These are phyloP conservation scores for Ecliptopera silaceata DNA, from an alignment of 2,888 invertebrate species.

Conservation along the genomic window DNA sequence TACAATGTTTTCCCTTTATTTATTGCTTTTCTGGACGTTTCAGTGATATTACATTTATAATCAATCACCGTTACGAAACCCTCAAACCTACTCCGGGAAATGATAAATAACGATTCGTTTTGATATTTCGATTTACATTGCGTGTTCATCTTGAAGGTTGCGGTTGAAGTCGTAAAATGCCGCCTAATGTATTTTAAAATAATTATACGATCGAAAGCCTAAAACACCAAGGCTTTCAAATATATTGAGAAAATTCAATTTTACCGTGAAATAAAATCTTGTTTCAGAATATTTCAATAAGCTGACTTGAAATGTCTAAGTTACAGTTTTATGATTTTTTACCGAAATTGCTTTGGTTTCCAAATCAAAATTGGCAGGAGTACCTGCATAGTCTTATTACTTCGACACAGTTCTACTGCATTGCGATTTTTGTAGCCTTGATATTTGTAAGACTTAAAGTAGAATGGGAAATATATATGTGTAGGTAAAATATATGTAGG, in stretches of 20 bases:
- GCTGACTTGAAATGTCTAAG: not conserved
- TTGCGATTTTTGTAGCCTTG: conserved; percentile 3
- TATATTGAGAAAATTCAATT: not conserved
- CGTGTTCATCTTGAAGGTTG: too few species aligned
- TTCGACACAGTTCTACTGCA: conserved; percentile 4
- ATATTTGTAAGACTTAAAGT: not conserved
- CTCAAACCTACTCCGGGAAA: too few species aligned
- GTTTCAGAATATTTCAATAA: conserved; percentile 7
- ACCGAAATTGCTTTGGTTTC: not conserved
- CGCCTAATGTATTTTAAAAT: too few species aligned
- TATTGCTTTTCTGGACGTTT: not conserved
- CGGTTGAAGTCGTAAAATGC: too few species aligned
- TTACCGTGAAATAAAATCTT: not conserved
- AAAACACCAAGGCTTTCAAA: not conserved
- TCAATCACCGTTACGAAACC: not conserved
- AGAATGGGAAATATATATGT: too few species aligned
- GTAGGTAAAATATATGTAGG: too few species aligned
- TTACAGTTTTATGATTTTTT: not conserved
- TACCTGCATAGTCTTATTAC: conserved; percentile 10
- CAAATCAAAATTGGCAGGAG: conserved; percentile 11
- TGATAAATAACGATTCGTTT: too few species aligned
- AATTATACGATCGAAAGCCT: too few species aligned
- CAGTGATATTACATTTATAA: not conserved
- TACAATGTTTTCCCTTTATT: not conserved
- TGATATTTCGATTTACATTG: too few species aligned